Percentiles rank a stretch among this genome's conserved stretches.
Evolutionary conservation across 2,888 invertebrate genomes (phyloP).

Genomic region (Drosophila nr. perissopoda): DNA sequence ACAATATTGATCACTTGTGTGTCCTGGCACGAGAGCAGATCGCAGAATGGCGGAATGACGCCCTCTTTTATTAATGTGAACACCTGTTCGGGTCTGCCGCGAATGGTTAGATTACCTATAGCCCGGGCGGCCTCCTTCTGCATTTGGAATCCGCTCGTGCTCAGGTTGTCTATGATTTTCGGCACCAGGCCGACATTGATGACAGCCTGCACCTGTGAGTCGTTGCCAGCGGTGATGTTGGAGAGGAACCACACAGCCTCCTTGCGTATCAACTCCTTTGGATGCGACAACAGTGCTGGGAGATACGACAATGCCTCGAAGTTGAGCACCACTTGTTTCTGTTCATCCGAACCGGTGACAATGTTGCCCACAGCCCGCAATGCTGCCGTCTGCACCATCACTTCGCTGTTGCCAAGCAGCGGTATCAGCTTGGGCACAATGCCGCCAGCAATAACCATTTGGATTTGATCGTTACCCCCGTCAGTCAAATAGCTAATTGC

Average conservation of each 20-base stretch:
- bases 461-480: slow-evolving; percentile 98
- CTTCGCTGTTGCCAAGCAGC: slow-evolving; percentile 97
- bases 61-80: slow-evolving; percentile 94
- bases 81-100: slow-evolving; percentile 97
- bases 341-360: slow-evolving; percentile 99
- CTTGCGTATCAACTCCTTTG: slow-evolving; percentile 99
- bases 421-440: slow-evolving; percentile 98
- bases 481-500: slow-evolving; percentile 99
- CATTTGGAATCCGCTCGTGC: slow-evolving; percentile 97
- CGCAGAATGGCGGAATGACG: slow-evolving; percentile 98
- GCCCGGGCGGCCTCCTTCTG: slow-evolving; percentile 99
- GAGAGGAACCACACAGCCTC: slow-evolving; percentile 99
- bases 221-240: slow-evolving; percentile 99
- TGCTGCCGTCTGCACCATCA: slow-evolving; percentile 96
- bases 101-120: slow-evolving; percentile 98
- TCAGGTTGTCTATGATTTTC: slow-evolving; percentile 96
- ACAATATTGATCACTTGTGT: slow-evolving; percentile 94
- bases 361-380: slow-evolving; percentile 98
- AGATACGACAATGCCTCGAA: slow-evolving; percentile 98
- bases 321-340: slow-evolving; percentile 98
- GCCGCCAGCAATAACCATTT: slow-evolving; percentile 97
- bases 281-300: slow-evolving; percentile 95
- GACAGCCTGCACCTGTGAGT: slow-evolving; percentile 97
- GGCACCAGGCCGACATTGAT: slow-evolving; percentile 97
- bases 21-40: slow-evolving; percentile 97